Conservation (phyloP, 2,888 invertebrate species). For the Schizotus pectinicornis region DNA sequence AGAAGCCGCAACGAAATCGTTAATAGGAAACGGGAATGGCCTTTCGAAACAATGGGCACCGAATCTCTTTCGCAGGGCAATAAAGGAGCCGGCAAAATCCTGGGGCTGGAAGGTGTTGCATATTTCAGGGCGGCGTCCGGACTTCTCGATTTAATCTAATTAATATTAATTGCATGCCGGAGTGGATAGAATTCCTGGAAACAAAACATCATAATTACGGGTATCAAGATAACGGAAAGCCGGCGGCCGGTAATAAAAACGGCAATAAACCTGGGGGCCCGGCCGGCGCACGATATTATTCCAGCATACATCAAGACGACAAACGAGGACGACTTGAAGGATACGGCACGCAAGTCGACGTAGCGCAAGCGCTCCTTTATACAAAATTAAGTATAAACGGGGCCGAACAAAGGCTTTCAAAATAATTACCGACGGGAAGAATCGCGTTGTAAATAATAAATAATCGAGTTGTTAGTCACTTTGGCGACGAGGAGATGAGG, state of each 20-base stretch:
- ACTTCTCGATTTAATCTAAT: conserved; percentile 33
- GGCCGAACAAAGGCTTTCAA: conserved; percentile 51
- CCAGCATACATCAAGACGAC: conserved; percentile 12
- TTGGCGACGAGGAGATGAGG: conserved; percentile 42
- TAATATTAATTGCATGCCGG: conserved; percentile 41
- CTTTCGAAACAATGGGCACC: too few species aligned
- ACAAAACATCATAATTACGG: conserved; percentile 42
- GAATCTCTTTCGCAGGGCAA: not conserved
- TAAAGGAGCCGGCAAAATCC: conserved; percentile 23
- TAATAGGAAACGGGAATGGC: too few species aligned
- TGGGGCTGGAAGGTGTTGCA: conserved; percentile 16
- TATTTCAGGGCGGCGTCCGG: conserved; percentile 21
- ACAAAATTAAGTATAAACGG: conserved; percentile 49
- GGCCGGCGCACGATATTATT: conserved; percentile 18
- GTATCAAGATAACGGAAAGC: conserved; percentile 40
- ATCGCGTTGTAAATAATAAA: conserved; percentile 49
- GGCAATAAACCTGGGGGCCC: conserved; percentile 36
- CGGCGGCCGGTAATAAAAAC: conserved; percentile 40
- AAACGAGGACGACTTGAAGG: conserved; percentile 8
- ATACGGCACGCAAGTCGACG: conserved; percentile 26
- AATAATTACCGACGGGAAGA: conserved; percentile 52
- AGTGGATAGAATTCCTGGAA: conserved; percentile 36
- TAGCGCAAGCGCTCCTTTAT: conserved; percentile 22
- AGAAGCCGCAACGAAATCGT: too few species aligned
- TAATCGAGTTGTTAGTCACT: conserved; percentile 52